A percentile compares a stretch with the other conserved stretches of the same genome.
Evolutionary conservation across 2,113 vertebrate species (phyloP).

Genomic region (Halcyon malimbica): DNA sequence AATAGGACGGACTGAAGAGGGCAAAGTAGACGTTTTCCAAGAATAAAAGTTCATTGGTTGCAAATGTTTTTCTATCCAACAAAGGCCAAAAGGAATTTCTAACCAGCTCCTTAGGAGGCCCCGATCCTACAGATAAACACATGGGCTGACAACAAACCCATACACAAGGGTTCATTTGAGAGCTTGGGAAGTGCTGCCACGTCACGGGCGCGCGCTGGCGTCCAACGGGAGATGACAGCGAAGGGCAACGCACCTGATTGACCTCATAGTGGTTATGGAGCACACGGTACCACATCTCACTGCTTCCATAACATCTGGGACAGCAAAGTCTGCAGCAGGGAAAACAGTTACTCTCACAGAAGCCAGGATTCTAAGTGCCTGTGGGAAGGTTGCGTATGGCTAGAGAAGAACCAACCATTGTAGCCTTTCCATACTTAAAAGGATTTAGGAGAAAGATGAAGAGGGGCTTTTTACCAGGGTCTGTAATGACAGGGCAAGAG

Average conservation of each 20-base stretch:
- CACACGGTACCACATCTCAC: neutral
- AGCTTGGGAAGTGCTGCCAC: neutral
- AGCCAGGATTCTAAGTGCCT: neutral
- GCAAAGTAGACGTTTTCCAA: neutral
- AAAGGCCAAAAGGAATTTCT: neutral
- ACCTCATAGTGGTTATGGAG: neutral
- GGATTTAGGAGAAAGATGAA: neutral
- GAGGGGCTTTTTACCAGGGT: neutral
- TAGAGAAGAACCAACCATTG: neutral
- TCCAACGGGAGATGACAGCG: neutral
- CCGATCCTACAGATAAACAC: neutral
- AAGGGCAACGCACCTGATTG: accelerated
- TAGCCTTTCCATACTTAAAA: neutral
- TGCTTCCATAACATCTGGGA: neutral
- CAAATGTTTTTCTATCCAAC: neutral
- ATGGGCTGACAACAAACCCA: neutral
- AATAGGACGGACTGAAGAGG: neutral
- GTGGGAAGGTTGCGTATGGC: neutral
- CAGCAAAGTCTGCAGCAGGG: neutral
- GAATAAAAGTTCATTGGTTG: neutral
- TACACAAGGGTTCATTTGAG: neutral
- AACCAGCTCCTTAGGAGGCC: neutral
- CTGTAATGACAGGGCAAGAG: neutral
- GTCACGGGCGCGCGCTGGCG: accelerated
- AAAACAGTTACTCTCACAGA: neutral